These are phyloP conservation scores for Colaptes auratus DNA, from an alignment of 2,113 vertebrate genomes.

Conservation along the genomic window DNA sequence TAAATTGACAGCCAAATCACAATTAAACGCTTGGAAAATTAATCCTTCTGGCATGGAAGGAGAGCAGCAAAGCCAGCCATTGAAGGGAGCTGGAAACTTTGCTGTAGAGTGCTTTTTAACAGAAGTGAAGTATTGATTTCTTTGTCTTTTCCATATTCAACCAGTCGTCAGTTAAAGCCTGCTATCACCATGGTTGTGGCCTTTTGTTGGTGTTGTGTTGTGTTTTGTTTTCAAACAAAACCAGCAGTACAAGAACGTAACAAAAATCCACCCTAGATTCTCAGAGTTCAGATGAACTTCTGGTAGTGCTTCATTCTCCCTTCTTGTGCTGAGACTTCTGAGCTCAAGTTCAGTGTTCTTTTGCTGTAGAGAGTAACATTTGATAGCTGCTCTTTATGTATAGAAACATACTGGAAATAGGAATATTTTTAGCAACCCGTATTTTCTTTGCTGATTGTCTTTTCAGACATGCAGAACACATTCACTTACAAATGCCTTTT, in stretches of 20 bases:
- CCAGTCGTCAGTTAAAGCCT: not conserved
- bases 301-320: not conserved
- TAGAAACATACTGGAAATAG: not conserved
- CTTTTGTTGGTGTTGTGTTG: not conserved
- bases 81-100: not conserved
- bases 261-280: not conserved
- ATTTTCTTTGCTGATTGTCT: not conserved
- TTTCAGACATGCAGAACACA: not conserved
- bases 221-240: not conserved
- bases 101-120: not conserved
- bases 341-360: not conserved
- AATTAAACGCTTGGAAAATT: not conserved
- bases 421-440: not conserved
- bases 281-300: not conserved
- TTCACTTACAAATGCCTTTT: not conserved
- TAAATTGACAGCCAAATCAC: not conserved
- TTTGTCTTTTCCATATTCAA: not conserved
- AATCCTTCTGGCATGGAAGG: not conserved
- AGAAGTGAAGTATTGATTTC: not conserved
- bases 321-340: not conserved
- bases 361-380: not conserved
- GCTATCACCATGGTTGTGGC: not conserved
- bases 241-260: not conserved
- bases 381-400: not conserved
- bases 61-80: not conserved